These are phyloP conservation scores for Tethya wilhelma DNA, from an alignment of 37 sponge, comb jelly and placozoan genomes.

Conservation along the genomic window DNA sequence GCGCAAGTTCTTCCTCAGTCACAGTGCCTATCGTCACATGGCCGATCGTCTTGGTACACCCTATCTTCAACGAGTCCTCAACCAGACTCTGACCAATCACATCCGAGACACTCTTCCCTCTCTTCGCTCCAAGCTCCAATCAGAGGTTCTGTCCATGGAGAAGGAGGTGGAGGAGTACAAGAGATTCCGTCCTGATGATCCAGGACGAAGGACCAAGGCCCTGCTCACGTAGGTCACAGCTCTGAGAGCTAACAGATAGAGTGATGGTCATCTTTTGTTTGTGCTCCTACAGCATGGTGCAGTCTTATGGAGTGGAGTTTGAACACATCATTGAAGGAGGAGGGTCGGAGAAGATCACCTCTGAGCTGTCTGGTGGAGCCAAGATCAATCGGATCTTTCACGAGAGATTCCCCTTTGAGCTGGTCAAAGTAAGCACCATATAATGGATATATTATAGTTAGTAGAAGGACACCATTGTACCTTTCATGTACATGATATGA, in stretches of 20 bases:
- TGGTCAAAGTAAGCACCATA: constrained; percentile 92
- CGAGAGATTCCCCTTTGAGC: constrained; percentile 96
- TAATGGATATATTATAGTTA: no score
- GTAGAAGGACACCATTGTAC: no score
- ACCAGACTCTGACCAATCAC: constrained; percentile 99
- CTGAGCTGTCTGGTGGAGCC: constrained; percentile 92
- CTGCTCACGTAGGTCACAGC: constrained; percentile 85
- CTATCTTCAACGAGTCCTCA: constrained; percentile 90
- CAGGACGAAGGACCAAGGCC: constrained; percentile 85
- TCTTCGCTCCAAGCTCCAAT: constrained; percentile 88
- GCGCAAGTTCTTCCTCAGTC: constrained; percentile 95
- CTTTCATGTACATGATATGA: not conserved
- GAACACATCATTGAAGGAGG: constrained; percentile 92
- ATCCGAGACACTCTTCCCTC: constrained; percentile 96
- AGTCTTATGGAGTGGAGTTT: constrained; percentile 86
- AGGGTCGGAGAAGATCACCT: constrained; percentile 42
- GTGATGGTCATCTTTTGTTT: no score
- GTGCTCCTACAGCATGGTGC: constrained; percentile 76
- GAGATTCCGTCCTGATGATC: constrained; percentile 91
- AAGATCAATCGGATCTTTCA: constrained; percentile 97
- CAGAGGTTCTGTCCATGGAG: constrained; percentile 89
- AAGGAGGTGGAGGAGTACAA: constrained; percentile 97
- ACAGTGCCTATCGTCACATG: constrained; percentile 96
- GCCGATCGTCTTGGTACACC: constrained; percentile 95
- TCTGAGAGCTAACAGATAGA: no score